A percentile compares a stretch with the other conserved stretches of the same genome.
phyloP scores from a whole-genome alignment of 2,113 vertebrate genomes.

The Dicrurus megarhynchus region DNA sequence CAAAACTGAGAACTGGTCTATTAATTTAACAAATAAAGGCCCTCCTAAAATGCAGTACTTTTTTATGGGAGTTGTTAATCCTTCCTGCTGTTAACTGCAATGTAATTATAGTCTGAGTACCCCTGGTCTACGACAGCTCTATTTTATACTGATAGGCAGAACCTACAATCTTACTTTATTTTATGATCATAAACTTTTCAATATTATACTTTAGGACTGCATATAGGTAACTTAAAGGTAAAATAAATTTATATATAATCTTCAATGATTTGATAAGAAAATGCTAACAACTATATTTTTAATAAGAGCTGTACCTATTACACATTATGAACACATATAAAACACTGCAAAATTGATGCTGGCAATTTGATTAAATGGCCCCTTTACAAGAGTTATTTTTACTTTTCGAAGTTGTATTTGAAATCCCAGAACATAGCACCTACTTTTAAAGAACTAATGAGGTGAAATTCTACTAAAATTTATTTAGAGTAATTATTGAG shows the following conservation, averaged over 20 bases:
- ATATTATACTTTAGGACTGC: background rate
- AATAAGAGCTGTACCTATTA: background rate
- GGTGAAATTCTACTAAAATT: background rate
- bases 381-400: background rate
- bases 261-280: background rate
- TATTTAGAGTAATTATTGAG: background rate
- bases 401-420: background rate
- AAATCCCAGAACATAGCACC: background rate
- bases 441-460: background rate
- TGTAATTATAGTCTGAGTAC: background rate
- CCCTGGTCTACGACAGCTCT: background rate
- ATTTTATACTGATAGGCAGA: background rate
- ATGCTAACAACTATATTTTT: background rate
- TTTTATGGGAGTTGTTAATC: background rate
- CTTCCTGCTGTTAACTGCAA: constrained; percentile 21
- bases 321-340: background rate
- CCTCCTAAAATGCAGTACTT: background rate
- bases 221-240: background rate
- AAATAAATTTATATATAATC: background rate
- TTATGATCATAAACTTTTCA: background rate
- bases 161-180: background rate
- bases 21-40: constrained; percentile 36
- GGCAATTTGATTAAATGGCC: background rate
- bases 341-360: background rate
- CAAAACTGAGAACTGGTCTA: background rate